These are phyloP conservation scores for Liparis tanakae DNA, from an alignment of 2,797 vertebrate species.

Conservation along the genomic window DNA sequence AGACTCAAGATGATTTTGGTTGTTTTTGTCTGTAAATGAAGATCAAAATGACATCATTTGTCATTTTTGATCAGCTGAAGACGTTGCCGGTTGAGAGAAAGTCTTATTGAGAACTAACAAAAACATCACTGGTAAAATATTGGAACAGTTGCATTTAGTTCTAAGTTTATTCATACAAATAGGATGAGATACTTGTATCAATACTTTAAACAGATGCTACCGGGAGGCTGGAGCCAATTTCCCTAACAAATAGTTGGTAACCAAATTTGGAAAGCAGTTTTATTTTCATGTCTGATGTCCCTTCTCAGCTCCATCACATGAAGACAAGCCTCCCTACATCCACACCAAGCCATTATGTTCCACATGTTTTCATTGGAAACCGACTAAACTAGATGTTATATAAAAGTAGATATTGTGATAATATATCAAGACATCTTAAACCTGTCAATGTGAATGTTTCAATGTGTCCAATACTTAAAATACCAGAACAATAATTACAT, in stretches of 20 bases:
- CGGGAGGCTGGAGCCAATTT: background rate
- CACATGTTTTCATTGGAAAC: background rate
- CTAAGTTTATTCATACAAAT: background rate
- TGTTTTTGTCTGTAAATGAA: conserved; percentile 13
- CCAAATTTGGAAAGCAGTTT: background rate
- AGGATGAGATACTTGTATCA: background rate
- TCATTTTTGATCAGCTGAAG: conserved; percentile 13
- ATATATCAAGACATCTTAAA: background rate
- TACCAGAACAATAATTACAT: background rate
- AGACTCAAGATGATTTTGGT: conserved; percentile 8
- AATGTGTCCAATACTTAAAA: background rate
- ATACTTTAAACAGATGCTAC: background rate
- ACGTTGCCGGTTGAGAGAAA: background rate
- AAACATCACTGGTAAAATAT: background rate
- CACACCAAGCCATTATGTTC: background rate
- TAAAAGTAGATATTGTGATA: background rate
- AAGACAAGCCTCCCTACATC: background rate
- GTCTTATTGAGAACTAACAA: background rate
- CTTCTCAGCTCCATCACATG: background rate
- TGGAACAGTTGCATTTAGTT: conserved; percentile 6
- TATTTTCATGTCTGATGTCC: background rate
- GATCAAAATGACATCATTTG: conserved; percentile 26
- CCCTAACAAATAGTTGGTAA: background rate
- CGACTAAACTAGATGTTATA: background rate
- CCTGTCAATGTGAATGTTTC: background rate